Base-by-base conservation (phyloP, 2,113 vertebrate genomes). In the Oncorhynchus kisutch region DNA sequence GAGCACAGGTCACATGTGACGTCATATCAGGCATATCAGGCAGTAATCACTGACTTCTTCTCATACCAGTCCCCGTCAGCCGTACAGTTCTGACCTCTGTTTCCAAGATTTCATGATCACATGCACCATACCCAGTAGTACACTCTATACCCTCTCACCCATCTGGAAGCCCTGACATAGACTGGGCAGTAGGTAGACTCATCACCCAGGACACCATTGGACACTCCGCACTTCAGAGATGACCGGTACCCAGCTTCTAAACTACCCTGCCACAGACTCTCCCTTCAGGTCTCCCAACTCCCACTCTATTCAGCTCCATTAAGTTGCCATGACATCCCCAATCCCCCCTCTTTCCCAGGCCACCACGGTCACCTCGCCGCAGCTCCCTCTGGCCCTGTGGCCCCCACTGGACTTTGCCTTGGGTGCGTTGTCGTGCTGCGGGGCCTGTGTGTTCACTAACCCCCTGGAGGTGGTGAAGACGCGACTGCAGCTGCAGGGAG, bases 391-490 rank as follows among this genome's bases (percentile, higher is more conserved):
- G 1, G 77, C 70, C 1, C 84, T 95, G 1, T 88, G 95, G n/a
- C 95, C 95, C 0, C 94, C 91, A 0, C 84, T 93, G 81, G 97
- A 98, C 79, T 91, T 98, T 54, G 94, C 91, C 20, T 78, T 98
- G 82, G 97, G 97, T 0, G 95, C 96, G 1, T 71, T 95, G 0
- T 95, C 96, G 16, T 97, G 96, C 20, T 97, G 96, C 67, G 87
- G 95, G 7, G 96, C 96, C 48, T 98, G 96, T 0, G 89, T 98
- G 39, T 92, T 99, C 89, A 99, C 96, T 85, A 97, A 98, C 82
- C 97, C 97, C 0, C 82, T 98, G 89, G 96, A 99, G 90, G 97
- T 99, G 45, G 95, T 97, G 31, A 99, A 98, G 95, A 98, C 96
- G 0, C 92, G 96, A 3, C 85, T 99, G 80, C 97, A 98, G 92